Conservation (phyloP, 2,888 invertebrate species). For the Craniophora ligustri region DNA sequence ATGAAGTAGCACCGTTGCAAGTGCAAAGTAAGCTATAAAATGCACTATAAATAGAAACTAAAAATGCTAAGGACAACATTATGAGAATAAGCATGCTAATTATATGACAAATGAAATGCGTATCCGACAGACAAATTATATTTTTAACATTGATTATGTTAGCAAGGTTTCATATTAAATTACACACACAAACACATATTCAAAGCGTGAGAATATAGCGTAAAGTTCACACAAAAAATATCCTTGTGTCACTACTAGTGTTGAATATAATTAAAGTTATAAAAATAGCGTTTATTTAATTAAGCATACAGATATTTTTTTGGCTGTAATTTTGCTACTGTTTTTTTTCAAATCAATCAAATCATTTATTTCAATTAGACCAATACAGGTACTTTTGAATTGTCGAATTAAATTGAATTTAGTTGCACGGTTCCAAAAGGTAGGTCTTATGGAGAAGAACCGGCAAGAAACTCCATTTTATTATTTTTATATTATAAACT, state of each 20-base stretch:
- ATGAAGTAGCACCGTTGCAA: neutral
- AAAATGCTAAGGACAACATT: slow-evolving; percentile 2
- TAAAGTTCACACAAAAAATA: slow-evolving; percentile 20
- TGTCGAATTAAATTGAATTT: no score
- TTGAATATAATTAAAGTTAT: slow-evolving; percentile 5
- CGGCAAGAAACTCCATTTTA: no score
- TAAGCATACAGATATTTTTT: slow-evolving; percentile 8
- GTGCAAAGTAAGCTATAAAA: slow-evolving; percentile 1
- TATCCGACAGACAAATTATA: slow-evolving; percentile 32
- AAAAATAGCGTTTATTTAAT: slow-evolving; percentile 14
- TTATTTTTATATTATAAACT: no score
- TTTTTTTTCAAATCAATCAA: no score
- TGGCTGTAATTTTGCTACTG: neutral
- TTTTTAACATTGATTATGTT: slow-evolving; percentile 47
- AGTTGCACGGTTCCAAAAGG: no score
- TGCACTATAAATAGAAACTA: neutral
- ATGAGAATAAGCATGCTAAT: slow-evolving; percentile 16
- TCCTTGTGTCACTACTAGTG: slow-evolving; percentile 16
- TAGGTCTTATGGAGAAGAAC: no score
- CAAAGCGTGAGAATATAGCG: slow-evolving; percentile 46
- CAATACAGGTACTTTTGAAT: no score
- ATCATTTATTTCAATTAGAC: no score
- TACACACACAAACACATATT: slow-evolving; percentile 36
- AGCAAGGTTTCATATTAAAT: slow-evolving; percentile 53
- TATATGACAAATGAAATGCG: slow-evolving; percentile 34